These are phyloP conservation scores for Atherinosoma microstoma DNA, from an alignment of 2,797 vertebrate genomes.

Conservation along the genomic window DNA sequence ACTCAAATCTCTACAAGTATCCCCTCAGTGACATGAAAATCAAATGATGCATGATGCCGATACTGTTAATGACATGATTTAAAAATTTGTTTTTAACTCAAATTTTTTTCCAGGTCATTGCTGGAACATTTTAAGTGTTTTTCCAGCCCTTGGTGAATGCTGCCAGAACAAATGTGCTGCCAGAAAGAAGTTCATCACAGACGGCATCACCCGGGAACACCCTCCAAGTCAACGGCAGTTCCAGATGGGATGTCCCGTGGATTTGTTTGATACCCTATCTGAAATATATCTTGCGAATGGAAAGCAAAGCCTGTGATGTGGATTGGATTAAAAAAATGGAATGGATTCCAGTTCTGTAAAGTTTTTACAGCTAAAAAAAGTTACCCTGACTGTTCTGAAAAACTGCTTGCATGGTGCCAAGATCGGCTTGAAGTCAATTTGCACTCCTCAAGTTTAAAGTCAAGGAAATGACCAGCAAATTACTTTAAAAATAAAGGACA, in stretches of 20 bases:
- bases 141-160: background rate
- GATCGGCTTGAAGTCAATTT: background rate
- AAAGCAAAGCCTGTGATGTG: constrained; percentile 2
- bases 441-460: background rate
- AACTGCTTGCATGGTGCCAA: background rate
- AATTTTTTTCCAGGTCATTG: background rate
- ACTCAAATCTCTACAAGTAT: background rate
- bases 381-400: background rate
- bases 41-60: background rate
- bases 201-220: background rate
- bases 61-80: background rate
- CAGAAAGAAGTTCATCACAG: background rate
- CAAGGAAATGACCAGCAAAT: background rate
- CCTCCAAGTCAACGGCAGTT: background rate
- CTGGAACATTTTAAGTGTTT: background rate
- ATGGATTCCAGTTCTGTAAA: background rate
- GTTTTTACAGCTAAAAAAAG: background rate
- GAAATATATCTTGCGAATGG: background rate
- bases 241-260: background rate
- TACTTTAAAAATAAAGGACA: background rate
- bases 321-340: background rate
- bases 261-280: background rate
- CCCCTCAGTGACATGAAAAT: background rate
- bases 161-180: constrained; percentile 1
- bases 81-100: background rate